Percentiles rank a stretch among this genome's conserved stretches.
Evolutionary conservation across 2,888 invertebrate genomes (phyloP).

Genomic region (Archips xylosteana): DNA sequence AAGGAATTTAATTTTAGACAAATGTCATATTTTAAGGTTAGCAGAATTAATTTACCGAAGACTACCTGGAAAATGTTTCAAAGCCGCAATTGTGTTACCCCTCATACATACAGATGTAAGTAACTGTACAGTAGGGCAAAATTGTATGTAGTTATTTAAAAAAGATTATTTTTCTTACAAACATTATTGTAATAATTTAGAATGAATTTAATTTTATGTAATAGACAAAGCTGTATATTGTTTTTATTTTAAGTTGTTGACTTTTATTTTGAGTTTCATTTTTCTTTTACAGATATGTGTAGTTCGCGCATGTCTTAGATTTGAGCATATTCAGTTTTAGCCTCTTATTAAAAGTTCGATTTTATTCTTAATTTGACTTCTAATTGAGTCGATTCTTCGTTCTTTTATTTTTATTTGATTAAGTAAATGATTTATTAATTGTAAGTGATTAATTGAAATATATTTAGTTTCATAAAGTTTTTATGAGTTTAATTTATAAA

Average conservation of each 20-base stretch:
- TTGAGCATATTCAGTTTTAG: neutral
- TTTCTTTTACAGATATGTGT: constrained; percentile 16
- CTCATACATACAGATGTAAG: constrained; percentile 1
- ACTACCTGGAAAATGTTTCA: neutral
- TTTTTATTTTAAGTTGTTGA: constrained; percentile 41
- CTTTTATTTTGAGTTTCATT: constrained; percentile 27
- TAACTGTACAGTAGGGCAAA: constrained; percentile 9
- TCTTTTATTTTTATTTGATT: constrained; percentile 24
- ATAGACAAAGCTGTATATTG: constrained; percentile 15
- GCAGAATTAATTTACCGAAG: neutral
- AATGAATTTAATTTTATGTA: constrained; percentile 7
- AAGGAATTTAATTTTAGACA: neutral
- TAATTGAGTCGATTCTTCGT: constrained; percentile 9
- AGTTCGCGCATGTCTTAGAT: neutral
- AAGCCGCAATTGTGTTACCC: constrained; percentile 6
- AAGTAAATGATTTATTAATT: constrained; percentile 42
- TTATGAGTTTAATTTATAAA: constrained; percentile 20
- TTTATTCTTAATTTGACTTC: constrained; percentile 13
- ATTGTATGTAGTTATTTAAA: constrained; percentile 7
- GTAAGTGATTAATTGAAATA: constrained; percentile 46
- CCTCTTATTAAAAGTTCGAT: constrained; percentile 10
- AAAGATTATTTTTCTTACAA: constrained; percentile 6
- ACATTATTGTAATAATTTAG: neutral
- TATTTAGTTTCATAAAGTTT: constrained; percentile 45
- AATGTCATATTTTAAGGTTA: neutral